Evolutionary conservation across 2,888 invertebrate species (phyloP).

Genomic region (Torymus aiolomorphi): DNA sequence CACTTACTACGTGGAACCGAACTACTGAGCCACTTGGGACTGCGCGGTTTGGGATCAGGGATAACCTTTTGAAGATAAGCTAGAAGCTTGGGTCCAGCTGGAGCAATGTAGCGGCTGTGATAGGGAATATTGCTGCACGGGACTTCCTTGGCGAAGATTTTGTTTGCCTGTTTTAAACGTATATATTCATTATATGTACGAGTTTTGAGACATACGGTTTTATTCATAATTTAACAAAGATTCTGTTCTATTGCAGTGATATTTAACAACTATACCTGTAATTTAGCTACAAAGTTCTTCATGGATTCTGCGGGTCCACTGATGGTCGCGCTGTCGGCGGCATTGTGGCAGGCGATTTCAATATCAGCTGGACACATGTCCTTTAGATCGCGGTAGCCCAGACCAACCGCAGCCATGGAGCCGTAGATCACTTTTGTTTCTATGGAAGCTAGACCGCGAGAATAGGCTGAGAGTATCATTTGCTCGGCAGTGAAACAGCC

Average conservation of each 20-base stretch:
- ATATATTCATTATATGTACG: too few relatives aligned
- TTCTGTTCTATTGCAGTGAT: not conserved
- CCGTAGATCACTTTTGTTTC: slow-evolving; percentile 78
- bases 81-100: slow-evolving; percentile 83
- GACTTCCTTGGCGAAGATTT: slow-evolving; percentile 89
- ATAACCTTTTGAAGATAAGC: slow-evolving; percentile 82
- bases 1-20: slow-evolving; percentile 86
- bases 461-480: slow-evolving; percentile 69
- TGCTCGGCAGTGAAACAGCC: slow-evolving; percentile 84
- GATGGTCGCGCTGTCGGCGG: slow-evolving; percentile 90
- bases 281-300: slow-evolving; percentile 80
- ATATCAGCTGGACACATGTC: slow-evolving; percentile 85
- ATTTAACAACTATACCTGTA: slow-evolving; percentile 71
- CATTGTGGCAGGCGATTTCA: slow-evolving; percentile 92
- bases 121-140: slow-evolving; percentile 93
- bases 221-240: not conserved
- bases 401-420: slow-evolving; percentile 92
- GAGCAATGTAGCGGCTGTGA: slow-evolving; percentile 89
- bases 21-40: slow-evolving; percentile 89
- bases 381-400: slow-evolving; percentile 80
- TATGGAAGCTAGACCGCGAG: slow-evolving; percentile 68
- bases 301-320: slow-evolving; percentile 88
- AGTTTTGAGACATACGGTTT: not conserved
- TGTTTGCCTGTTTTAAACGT: slow-evolving; percentile 78
- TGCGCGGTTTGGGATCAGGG: slow-evolving; percentile 81